Conservation (phyloP, 2,888 invertebrate species). For the Drosophila neotestacea region DNA sequence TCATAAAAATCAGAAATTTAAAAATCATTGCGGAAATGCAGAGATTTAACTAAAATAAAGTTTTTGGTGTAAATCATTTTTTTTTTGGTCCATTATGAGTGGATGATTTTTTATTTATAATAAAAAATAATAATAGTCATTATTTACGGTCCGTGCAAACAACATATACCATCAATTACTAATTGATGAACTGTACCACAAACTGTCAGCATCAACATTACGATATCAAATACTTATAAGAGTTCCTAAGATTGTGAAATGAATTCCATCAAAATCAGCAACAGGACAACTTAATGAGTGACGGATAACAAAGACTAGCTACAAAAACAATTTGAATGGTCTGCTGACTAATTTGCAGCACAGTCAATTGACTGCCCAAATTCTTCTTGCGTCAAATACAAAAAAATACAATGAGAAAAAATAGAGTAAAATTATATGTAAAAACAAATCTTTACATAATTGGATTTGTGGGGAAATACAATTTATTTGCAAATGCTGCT, state of each 20-base stretch:
- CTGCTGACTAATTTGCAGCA: conserved; percentile 70
- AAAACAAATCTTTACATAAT: conserved; percentile 77
- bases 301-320: background rate
- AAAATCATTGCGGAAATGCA: too few relatives aligned
- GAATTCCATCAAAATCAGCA: conserved; percentile 63
- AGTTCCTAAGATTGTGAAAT: conserved; percentile 25
- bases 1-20: too few relatives aligned
- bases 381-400: conserved; percentile 1
- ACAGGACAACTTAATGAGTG: conserved; percentile 45
- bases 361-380: conserved; percentile 51
- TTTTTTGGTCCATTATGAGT: too few relatives aligned
- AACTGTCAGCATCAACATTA: conserved; percentile 18
- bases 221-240: background rate
- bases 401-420: conserved; percentile 4
- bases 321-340: conserved; percentile 23
- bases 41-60: too few relatives aligned
- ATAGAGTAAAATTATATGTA: conserved; percentile 28
- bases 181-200: conserved; percentile 22
- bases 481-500: conserved; percentile 70
- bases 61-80: too few relatives aligned
- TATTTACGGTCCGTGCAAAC: too few relatives aligned
- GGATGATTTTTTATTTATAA: too few relatives aligned
- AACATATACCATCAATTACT: conserved; percentile 8
- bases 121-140: too few relatives aligned
- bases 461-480: conserved; percentile 70